These are phyloP conservation scores for Aspidoscelis tigris DNA, from an alignment of 2,113 vertebrate genomes.

Conservation along the genomic window DNA sequence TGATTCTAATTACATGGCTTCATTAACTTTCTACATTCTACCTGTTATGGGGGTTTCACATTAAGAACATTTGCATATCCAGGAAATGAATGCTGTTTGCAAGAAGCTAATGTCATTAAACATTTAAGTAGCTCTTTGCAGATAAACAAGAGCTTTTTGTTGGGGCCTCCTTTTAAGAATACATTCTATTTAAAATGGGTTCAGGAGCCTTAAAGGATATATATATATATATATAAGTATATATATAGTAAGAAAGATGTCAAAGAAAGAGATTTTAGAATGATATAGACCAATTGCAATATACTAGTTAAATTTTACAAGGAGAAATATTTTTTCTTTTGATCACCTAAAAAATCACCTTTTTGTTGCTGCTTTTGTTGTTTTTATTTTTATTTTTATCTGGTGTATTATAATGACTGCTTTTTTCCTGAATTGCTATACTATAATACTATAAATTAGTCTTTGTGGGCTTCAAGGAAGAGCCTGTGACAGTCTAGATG, in stretches of 20 bases:
- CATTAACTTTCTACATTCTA: slow-evolving; percentile 91
- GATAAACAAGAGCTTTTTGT: slow-evolving; percentile 69
- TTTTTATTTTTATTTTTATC: background rate
- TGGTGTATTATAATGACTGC: background rate
- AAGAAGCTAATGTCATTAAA: slow-evolving; percentile 85
- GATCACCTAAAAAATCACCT: slow-evolving; percentile 25
- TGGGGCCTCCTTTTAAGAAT: slow-evolving; percentile 54
- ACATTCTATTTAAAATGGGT: background rate
- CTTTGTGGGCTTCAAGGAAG: background rate
- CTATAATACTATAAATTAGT: no score
- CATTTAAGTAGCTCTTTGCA: slow-evolving; percentile 76
- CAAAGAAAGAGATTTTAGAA: slow-evolving; percentile 54
- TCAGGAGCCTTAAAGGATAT: slow-evolving; percentile 40
- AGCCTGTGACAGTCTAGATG: background rate
- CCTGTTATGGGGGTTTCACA: slow-evolving; percentile 84
- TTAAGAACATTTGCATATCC: slow-evolving; percentile 91
- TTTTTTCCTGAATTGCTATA: background rate
- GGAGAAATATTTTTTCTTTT: slow-evolving; percentile 23
- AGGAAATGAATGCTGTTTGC: slow-evolving; percentile 87
- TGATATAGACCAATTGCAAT: slow-evolving; percentile 51
- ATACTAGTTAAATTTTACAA: slow-evolving; percentile 28
- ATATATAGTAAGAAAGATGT: slow-evolving; percentile 50
- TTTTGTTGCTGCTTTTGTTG: background rate
- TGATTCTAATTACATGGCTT: slow-evolving; percentile 91
- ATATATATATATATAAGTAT: slow-evolving; percentile 46